phyloP scores from a whole-genome alignment of 2,888 invertebrate genomes.

The Orthosia gracilis region DNA sequence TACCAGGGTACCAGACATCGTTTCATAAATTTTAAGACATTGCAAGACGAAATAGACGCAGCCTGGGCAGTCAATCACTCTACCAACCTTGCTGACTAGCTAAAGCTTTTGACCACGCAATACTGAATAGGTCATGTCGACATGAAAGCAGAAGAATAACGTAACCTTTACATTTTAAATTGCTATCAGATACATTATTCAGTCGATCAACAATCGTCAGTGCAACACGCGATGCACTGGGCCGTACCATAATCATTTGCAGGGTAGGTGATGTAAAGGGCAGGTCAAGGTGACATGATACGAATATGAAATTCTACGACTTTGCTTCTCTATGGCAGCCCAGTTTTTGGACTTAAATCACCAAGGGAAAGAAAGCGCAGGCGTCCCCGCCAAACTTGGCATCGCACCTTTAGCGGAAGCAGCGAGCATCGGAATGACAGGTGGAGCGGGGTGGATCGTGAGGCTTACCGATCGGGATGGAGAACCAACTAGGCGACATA shows the following conservation, averaged over 20 bases:
- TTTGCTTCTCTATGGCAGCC: neutral
- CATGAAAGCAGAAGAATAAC: neutral
- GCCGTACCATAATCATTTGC: neutral
- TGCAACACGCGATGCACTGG: constrained; percentile 16
- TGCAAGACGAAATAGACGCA: neutral
- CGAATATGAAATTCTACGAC: too few species aligned
- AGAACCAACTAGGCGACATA: too few species aligned
- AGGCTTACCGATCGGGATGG: too few species aligned
- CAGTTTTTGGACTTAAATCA: neutral
- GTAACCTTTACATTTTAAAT: constrained; percentile 23
- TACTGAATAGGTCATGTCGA: constrained; percentile 1
- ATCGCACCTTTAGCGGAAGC: too few species aligned
- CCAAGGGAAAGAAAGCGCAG: too few species aligned
- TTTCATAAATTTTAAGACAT: neutral
- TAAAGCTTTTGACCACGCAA: neutral
- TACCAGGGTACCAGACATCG: neutral
- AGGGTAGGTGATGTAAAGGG: neutral
- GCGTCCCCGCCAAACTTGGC: too few species aligned
- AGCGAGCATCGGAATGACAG: too few species aligned
- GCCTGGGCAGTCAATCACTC: neutral
- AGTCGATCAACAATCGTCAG: constrained; percentile 14
- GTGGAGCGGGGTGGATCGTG: too few species aligned
- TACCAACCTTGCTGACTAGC: neutral
- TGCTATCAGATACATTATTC: constrained; percentile 21
- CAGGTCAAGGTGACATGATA: neutral